phyloP scores from a whole-genome alignment of 1,140 invertebrate species.

The Caenorhabditis tropicalis region DNA sequence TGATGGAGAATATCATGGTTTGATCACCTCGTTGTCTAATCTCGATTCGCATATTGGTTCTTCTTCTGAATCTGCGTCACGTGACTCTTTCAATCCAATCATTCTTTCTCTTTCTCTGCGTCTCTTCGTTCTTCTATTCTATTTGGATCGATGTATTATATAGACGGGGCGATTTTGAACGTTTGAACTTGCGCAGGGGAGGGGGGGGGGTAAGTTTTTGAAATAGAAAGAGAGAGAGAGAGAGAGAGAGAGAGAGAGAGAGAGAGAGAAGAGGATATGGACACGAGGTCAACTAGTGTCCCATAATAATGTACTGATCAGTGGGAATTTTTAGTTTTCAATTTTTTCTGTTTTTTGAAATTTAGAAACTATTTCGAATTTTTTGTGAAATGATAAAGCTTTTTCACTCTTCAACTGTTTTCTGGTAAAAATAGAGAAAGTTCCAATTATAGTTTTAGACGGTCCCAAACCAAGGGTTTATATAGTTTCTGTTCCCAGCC shows the following conservation, averaged over 20 bases:
- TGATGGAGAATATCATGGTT: background rate
- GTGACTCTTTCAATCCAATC: background rate
- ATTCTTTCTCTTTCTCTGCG: background rate
- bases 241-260: background rate
- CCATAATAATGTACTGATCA: background rate
- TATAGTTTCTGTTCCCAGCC: too few relatives aligned
- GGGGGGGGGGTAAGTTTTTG: background rate
- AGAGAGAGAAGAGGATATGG: background rate
- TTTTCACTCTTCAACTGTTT: too few relatives aligned
- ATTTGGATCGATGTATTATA: background rate
- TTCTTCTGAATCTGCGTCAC: background rate
- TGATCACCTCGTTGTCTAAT: conserved; percentile 15
- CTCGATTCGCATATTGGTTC: background rate
- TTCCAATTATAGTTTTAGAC: too few relatives aligned
- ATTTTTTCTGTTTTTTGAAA: background rate
- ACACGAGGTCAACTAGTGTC: conserved; percentile 26
- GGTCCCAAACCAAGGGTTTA: too few relatives aligned
- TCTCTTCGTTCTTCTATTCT: too few relatives aligned
- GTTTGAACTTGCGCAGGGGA: conserved; percentile 11
- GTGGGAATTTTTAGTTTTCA: background rate
- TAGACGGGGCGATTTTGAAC: background rate
- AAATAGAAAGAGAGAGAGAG: background rate
- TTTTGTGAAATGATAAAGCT: too few relatives aligned
- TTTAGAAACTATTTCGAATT: too few relatives aligned
- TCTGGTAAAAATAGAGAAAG: too few relatives aligned